Evolutionary conservation across 2,888 invertebrate genomes (phyloP), one percentile per base, ranked within the genome.

Genomic region (Hofmannophila pseudospretella): DNA sequence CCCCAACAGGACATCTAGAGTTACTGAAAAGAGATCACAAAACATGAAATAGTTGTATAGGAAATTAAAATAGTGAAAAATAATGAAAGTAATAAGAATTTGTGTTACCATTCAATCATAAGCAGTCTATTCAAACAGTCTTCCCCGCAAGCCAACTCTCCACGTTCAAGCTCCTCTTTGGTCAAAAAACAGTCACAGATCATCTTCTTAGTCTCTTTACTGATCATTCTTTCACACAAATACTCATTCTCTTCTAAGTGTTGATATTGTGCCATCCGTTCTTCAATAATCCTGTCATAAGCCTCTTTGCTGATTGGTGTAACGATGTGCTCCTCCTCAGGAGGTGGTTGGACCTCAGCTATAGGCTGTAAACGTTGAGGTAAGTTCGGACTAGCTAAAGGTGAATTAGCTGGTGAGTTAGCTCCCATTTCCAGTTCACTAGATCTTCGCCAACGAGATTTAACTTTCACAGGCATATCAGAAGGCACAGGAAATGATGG

Each of bases 81-180:
- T 32, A 31, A 28, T 29, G 14, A n/a, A n/a, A n/a, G 12, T 13
- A 25, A 20, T 27, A 27, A 30, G 35, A 8, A 26, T 14, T 8
- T 38, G 33, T 29, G n/a, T 81, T 87, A 96, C 96, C 97, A 99
- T 90, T 99, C 99, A 67, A 99, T 98, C 94, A 98, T 96, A n/a
- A 99, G 91, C 68, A 98, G 89, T 65, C 98, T 91, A 88, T 99
- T 99, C 22, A 99, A 90, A 77, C 99, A 99, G 78, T 98, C 97
- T 64, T 97, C 96, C 0, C 96, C 97, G 72, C 99, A 99, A 7
- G 96, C 97, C 43, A 91, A 75, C 63, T 95, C 94, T 0, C 96
- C 96, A 39, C 93, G 88, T 27, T 90, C 90, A 47, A 95, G 89
- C 66, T 98, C 98, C 53, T 97, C 97, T 66, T 93, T 92, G 36